Base-by-base conservation (phyloP, 2,113 vertebrate genomes). In the Lophura nycthemera region DNA sequence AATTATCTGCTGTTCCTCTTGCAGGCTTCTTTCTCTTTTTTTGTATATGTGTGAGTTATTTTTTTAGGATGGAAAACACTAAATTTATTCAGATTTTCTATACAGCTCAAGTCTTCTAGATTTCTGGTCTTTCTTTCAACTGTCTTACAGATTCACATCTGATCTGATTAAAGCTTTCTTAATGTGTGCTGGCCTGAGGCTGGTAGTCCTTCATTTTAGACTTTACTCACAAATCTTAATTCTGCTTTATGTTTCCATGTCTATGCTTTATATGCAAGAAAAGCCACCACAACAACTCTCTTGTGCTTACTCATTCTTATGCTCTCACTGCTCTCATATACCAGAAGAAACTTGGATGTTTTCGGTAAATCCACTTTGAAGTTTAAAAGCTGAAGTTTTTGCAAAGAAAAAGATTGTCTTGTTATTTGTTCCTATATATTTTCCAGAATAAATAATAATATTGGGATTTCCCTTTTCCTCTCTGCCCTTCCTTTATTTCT, bases 111-210 rank as follows among this genome's bases (percentile, higher is more conserved):
- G 7, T 36, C 38, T 90, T 61, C 15, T 71, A 42, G 20, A 13
- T 74, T 74, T 67, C 14, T 30, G 36, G 73, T n/a, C 11, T 1
- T 18, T 77, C 5, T 83, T 50, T 10, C 24, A 74, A 13, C 16
- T 40, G 4, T 45, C 14, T 67, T 59, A 59, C 22, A 15, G 77
- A 64, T 86, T 81, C 19, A 8, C 1, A 4, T 36, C 16, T 57
- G 32, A 66, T 40, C 54, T 63, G n/a, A 42, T 30, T 59, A 34
- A 7, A 42, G 9, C 14, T 74, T 86, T 54, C n/a, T 34, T 59
- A 40, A 32, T 1, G 4, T 59, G 43, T 0, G 0, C 27, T 66
- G 32, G 25, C 13, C 11, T 0, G 0, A 70, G 2, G 4, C 14
- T 77, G 27, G 4, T 64, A 40, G 27, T 54, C n/a, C 5, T 61